phyloP scores from a whole-genome alignment of 2,888 invertebrate genomes.

The Hirudinaria manillensis region DNA sequence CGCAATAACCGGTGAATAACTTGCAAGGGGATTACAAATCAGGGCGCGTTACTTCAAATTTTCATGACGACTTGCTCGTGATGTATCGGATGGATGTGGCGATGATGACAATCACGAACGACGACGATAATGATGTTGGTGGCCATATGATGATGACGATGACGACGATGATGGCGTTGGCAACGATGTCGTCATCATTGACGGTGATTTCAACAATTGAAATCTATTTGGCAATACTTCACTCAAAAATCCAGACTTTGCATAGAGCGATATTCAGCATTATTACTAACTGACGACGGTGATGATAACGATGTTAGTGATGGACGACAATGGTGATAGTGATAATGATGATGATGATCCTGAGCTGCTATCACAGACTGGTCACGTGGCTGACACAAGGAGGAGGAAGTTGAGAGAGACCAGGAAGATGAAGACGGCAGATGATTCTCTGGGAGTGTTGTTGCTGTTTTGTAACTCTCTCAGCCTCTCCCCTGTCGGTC shows the following conservation, averaged over 20 bases:
- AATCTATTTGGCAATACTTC: no score
- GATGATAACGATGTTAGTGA: background rate
- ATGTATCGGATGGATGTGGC: background rate
- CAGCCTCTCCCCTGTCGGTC: no score
- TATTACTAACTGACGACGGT: background rate
- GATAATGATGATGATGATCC: background rate
- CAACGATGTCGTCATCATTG: background rate
- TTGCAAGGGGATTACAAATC: no score
- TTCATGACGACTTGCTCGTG: background rate
- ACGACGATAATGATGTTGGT: background rate
- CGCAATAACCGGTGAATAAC: no score
- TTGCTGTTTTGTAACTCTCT: no score
- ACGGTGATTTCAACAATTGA: no score
- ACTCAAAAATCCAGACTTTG: no score
- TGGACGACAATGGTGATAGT: background rate
- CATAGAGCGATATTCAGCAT: no score
- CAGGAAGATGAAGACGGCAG: background rate
- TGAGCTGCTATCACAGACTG: no score
- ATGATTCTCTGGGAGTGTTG: no score
- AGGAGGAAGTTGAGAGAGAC: background rate
- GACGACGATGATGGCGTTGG: background rate
- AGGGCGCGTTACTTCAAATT: no score
- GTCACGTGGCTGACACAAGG: background rate
- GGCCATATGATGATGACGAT: background rate
- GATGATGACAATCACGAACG: background rate